Conservation (phyloP, 2,888 invertebrate species). For the Steinernema scapterisci region DNA sequence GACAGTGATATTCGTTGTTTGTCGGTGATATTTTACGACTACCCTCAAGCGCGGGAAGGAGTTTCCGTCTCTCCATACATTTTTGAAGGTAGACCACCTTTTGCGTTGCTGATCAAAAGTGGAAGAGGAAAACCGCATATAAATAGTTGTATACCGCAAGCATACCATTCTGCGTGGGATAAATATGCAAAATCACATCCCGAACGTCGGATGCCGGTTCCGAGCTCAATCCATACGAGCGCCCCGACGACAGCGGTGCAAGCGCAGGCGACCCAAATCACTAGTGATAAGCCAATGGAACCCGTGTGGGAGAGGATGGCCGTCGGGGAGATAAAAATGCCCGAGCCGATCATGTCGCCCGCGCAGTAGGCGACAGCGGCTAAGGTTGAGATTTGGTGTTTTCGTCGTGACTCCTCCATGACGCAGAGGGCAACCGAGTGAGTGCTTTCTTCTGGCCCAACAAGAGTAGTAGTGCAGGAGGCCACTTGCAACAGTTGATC, state of each 20-base stretch:
- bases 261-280: slow-evolving; percentile 80
- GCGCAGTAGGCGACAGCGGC: slow-evolving; percentile 20
- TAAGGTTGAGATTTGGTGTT: slow-evolving; percentile 11
- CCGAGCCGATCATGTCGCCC: slow-evolving; percentile 39
- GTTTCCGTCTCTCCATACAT: too few species aligned
- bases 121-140: neutral
- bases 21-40: too few species aligned
- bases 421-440: neutral
- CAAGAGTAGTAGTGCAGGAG: too few species aligned
- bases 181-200: slow-evolving; percentile 42
- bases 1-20: too few species aligned
- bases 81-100: too few species aligned
- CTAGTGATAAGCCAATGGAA: slow-evolving; percentile 77
- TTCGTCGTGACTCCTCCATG: neutral
- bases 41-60: too few species aligned
- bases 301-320: slow-evolving; percentile 57
- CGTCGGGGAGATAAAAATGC: slow-evolving; percentile 39
- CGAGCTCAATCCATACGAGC: slow-evolving; percentile 84
- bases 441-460: neutral
- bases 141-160: too few species aligned
- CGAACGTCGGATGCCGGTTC: slow-evolving; percentile 77
- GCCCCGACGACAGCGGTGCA: slow-evolving; percentile 82
- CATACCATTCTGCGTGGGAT: slow-evolving; percentile 35
- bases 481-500: too few species aligned
- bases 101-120: too few species aligned